Percentiles rank a stretch among this genome's conserved stretches.
Evolutionary conservation across 2,113 vertebrate species (phyloP).

Genomic region (Prionailurus viverrinus): DNA sequence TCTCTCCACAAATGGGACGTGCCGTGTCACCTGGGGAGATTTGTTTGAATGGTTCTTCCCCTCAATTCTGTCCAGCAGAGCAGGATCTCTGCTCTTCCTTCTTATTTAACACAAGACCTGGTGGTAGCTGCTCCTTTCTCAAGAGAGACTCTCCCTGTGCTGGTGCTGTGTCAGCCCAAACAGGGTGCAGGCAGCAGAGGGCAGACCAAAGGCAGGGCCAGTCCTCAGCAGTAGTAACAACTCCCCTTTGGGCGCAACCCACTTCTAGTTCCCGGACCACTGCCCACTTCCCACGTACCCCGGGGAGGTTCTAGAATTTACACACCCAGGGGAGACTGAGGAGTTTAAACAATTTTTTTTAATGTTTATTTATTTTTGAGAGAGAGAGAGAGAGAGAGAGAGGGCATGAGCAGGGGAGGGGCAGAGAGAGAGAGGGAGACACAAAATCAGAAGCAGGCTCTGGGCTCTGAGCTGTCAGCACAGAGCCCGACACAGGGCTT

Average conservation of each 20-base stretch:
- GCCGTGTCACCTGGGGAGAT: no score
- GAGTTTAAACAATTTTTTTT: no score
- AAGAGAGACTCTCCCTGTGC: fast-evolving
- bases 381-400: no score
- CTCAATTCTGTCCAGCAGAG: fast-evolving
- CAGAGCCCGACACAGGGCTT: no score
- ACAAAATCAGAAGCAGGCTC: no score
- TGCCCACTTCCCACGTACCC: not conserved
- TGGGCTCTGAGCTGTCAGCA: no score
- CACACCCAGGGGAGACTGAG: not conserved
- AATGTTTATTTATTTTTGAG: no score
- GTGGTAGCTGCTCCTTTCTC: not conserved
- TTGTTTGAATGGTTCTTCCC: not conserved
- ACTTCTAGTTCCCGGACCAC: not conserved
- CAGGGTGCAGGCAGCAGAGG: not conserved
- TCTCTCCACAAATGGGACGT: no score
- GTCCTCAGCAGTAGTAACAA: not conserved
- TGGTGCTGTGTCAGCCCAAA: fast-evolving
- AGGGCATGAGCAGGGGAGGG: no score
- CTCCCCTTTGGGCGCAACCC: no score
- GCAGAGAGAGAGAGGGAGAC: no score
- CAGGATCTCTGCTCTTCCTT: no score
- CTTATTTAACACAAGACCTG: fast-evolving
- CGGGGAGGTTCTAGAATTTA: not conserved
- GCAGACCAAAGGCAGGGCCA: not conserved